Percentiles rank a stretch among this genome's conserved stretches.
These are phyloP conservation scores for Phymanthus crucifer DNA, from an alignment of 92 coral and sea anemone genomes.

Conservation along the genomic window DNA sequence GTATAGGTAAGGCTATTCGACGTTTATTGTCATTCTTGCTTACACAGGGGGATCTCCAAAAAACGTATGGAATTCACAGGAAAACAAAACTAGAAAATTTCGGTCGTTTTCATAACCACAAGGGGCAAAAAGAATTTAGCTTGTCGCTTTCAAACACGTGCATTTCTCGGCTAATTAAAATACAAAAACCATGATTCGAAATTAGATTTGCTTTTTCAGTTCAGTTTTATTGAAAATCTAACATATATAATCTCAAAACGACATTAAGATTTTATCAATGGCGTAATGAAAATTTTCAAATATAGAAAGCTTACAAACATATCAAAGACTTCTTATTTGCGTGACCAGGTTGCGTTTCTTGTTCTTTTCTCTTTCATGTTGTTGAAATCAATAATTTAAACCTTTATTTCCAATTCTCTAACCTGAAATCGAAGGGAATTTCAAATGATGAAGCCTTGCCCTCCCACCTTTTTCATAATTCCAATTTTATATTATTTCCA, in stretches of 20 bases:
- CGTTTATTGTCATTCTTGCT: background rate
- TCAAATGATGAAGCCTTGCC: no score
- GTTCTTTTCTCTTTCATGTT: background rate
- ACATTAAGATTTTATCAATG: background rate
- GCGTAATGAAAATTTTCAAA: background rate
- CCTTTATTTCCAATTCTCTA: no score
- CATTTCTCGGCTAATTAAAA: background rate
- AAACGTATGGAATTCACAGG: background rate
- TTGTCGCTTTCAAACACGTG: conserved; percentile 1
- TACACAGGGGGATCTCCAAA: background rate
- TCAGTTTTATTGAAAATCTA: no score
- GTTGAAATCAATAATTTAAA: no score
- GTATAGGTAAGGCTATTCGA: conserved; percentile 60
- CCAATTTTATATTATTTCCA: background rate
- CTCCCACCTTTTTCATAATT: no score
- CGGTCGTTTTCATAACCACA: background rate
- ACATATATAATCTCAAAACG: background rate
- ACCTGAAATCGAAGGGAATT: no score
- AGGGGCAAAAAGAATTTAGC: background rate
- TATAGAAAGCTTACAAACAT: background rate
- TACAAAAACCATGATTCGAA: no score
- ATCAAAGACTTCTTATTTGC: background rate
- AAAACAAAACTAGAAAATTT: background rate
- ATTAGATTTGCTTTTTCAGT: no score
- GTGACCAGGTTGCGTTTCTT: no score